A percentile compares a stretch with the other conserved stretches of the same genome.
Conservation (phyloP, 2,797 vertebrate species). For the Cirrhinus molitorella region DNA sequence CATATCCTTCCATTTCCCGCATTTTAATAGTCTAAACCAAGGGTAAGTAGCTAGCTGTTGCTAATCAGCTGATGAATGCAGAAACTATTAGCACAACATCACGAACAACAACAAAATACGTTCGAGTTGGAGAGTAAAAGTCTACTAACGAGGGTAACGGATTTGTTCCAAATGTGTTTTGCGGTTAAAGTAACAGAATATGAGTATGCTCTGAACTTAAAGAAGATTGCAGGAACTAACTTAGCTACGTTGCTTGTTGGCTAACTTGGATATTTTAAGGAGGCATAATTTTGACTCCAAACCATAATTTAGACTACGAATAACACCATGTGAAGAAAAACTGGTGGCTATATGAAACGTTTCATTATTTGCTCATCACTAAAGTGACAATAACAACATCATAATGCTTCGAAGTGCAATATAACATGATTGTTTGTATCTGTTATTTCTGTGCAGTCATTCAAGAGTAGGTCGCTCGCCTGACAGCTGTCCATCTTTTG, state of each 20-base stretch:
- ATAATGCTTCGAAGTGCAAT: neutral
- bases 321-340: neutral
- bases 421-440: neutral
- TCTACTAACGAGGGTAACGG: neutral
- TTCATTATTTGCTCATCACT: neutral
- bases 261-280: neutral
- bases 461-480: neutral
- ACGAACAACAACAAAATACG: neutral
- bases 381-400: neutral
- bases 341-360: neutral
- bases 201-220: neutral
- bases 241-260: neutral
- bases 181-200: neutral
- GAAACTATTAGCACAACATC: slow-evolving; percentile 50
- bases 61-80: slow-evolving; percentile 19
- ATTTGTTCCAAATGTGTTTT: neutral
- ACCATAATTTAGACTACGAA: neutral
- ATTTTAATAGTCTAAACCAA: neutral
- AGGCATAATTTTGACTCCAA: neutral
- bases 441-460: neutral
- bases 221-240: neutral
- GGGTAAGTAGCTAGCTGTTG: slow-evolving; percentile 48
- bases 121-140: neutral
- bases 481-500: slow-evolving; percentile 54
- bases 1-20: neutral